Conservation (phyloP, 92 coral and sea anemone species). For the Ricordea florida region DNA sequence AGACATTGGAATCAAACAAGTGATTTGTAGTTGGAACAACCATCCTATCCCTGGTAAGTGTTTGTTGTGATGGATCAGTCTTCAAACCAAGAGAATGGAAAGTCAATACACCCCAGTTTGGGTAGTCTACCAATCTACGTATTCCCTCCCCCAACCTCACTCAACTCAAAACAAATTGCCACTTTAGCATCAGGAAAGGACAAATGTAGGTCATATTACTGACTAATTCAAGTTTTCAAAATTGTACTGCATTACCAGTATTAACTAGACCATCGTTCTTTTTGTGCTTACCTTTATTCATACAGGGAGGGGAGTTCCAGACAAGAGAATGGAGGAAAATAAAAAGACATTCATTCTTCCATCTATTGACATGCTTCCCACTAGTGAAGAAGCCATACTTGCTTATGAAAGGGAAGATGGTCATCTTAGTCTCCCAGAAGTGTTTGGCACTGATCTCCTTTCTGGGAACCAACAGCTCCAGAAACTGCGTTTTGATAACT, state of each 20-base stretch:
- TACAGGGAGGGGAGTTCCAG: conserved; percentile 56
- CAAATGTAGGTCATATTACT: background rate
- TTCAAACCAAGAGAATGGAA: background rate
- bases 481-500: conserved; percentile 1
- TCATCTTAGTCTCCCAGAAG: conserved; percentile 27
- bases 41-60: conserved; percentile 55
- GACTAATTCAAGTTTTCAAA: background rate
- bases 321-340: conserved; percentile 25
- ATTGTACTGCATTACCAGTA: background rate
- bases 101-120: background rate
- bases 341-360: conserved; percentile 38
- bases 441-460: conserved; percentile 27
- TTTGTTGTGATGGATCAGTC: background rate
- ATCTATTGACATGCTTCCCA: conserved; percentile 30
- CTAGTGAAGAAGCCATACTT: conserved; percentile 24
- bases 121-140: background rate
- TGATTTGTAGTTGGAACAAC: conserved; percentile 50
- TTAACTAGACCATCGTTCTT: background rate
- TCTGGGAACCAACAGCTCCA: conserved; percentile 26
- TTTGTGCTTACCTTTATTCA: background rate
- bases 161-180: no score
- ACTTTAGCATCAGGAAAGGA: background rate
- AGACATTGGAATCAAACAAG: conserved; percentile 31
- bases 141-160: background rate
- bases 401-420: conserved; percentile 47